Percentiles rank a stretch among this genome's conserved stretches.
phyloP scores from a whole-genome alignment of 2,113 vertebrate genomes.

The Enhydra lutris region DNA sequence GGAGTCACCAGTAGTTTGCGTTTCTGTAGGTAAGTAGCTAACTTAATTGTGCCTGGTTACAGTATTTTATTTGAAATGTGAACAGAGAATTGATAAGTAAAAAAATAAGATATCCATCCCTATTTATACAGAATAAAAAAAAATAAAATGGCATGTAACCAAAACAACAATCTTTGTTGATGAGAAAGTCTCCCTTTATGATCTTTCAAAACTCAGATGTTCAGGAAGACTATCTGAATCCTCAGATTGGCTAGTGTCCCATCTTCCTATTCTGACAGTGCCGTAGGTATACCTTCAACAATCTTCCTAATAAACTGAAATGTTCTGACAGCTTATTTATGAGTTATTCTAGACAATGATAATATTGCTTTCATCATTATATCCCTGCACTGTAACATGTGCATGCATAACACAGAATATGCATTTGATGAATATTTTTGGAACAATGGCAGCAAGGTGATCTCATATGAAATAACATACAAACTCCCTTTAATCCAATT shows the following conservation, averaged over 20 bases:
- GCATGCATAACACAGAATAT: not conserved
- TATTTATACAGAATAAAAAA: not conserved
- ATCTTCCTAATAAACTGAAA: not conserved
- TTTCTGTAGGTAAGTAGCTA: not conserved
- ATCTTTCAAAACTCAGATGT: not conserved
- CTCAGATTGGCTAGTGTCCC: not conserved
- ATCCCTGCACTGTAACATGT: not conserved
- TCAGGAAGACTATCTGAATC: not conserved
- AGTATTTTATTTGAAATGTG: not conserved
- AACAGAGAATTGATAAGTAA: not conserved
- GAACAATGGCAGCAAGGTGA: not conserved
- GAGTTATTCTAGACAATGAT: not conserved
- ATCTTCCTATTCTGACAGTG: not conserved
- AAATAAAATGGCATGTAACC: not conserved
- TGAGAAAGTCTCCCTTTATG: not conserved
- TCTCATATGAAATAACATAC: not conserved
- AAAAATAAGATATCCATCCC: not conserved
- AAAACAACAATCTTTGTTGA: not conserved
- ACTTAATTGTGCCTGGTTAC: not conserved
- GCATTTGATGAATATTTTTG: not conserved
- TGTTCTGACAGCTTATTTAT: not conserved
- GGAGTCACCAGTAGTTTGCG: not conserved
- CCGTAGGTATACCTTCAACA: not conserved
- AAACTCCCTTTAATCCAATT: not conserved
- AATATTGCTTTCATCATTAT: not conserved